Evolutionary conservation across 2,888 invertebrate species (phyloP).

Genomic region (Chymomyza amoena): DNA sequence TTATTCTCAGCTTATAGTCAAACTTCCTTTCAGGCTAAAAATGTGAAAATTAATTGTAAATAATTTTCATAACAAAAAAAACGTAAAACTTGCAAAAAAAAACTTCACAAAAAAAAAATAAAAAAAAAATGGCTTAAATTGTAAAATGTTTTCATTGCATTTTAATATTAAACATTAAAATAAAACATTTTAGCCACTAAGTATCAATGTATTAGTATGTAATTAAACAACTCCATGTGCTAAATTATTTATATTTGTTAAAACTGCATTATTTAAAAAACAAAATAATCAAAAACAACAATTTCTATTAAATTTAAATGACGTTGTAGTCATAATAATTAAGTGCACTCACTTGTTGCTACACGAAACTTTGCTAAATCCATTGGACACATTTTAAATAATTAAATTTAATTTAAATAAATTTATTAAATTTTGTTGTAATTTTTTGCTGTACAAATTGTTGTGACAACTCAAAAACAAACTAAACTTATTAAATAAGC

Average conservation of each 20-base stretch:
- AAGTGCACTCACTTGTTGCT: slow-evolving; percentile 14
- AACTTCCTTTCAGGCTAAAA: slow-evolving; percentile 64
- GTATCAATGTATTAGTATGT: neutral
- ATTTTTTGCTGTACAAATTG: slow-evolving; percentile 8
- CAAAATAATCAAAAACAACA: no score
- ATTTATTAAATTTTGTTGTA: slow-evolving; percentile 27
- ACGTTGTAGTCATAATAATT: slow-evolving; percentile 76
- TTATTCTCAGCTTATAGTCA: slow-evolving; percentile 15
- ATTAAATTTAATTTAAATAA: neutral
- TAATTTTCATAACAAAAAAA: slow-evolving; percentile 19
- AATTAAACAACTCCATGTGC: neutral
- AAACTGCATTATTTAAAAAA: slow-evolving; percentile 50
- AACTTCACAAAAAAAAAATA: slow-evolving; percentile 4
- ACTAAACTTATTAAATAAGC: slow-evolving; percentile 11
- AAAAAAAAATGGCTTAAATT: slow-evolving; percentile 3
- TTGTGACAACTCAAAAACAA: slow-evolving; percentile 19
- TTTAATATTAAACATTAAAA: slow-evolving; percentile 9
- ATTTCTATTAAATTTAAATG: slow-evolving; percentile 65
- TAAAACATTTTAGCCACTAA: neutral
- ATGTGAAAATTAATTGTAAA: slow-evolving; percentile 6
- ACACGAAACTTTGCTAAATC: neutral
- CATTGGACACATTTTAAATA: neutral
- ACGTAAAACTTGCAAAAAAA: slow-evolving; percentile 28
- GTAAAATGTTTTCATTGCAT: slow-evolving; percentile 20
- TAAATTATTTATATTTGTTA: slow-evolving; percentile 56